Evolutionary conservation across 2,888 invertebrate genomes (phyloP).

Genomic region (Euproctis similis): DNA sequence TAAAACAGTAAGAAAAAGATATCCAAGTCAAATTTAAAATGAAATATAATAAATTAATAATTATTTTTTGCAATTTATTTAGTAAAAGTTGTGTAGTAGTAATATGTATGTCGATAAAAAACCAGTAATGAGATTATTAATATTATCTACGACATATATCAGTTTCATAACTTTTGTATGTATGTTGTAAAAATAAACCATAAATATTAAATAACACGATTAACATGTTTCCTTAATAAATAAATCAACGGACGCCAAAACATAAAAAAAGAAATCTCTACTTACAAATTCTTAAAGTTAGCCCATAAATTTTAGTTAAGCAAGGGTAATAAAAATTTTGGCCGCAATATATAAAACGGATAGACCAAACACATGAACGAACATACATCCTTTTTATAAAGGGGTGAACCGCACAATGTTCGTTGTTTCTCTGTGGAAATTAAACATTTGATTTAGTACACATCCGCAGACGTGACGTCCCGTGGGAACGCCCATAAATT

Average conservation of each 20-base stretch:
- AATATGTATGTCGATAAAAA: no score
- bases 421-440: slow-evolving; percentile 56
- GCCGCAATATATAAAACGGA: slow-evolving; percentile 19
- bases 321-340: slow-evolving; percentile 19
- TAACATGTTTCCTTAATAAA: slow-evolving; percentile 2
- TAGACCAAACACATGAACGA: slow-evolving; percentile 21
- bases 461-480: slow-evolving; percentile 48
- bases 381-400: slow-evolving; percentile 32
- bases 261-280: slow-evolving; percentile 6
- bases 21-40: no score
- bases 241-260: slow-evolving; percentile 7
- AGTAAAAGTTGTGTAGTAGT: no score
- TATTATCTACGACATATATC: no score
- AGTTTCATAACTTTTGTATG: no score
- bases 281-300: slow-evolving; percentile 13
- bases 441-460: slow-evolving; percentile 64
- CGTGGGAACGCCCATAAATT: slow-evolving; percentile 42
- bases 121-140: no score
- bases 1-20: no score
- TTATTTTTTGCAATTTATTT: no score
- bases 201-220: no score
- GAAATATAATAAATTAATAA: no score
- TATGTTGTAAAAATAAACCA: no score
- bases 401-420: slow-evolving; percentile 42
- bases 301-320: slow-evolving; percentile 14